Conservation (phyloP, 2,113 vertebrate genomes). For the Megalops atlanticus region DNA sequence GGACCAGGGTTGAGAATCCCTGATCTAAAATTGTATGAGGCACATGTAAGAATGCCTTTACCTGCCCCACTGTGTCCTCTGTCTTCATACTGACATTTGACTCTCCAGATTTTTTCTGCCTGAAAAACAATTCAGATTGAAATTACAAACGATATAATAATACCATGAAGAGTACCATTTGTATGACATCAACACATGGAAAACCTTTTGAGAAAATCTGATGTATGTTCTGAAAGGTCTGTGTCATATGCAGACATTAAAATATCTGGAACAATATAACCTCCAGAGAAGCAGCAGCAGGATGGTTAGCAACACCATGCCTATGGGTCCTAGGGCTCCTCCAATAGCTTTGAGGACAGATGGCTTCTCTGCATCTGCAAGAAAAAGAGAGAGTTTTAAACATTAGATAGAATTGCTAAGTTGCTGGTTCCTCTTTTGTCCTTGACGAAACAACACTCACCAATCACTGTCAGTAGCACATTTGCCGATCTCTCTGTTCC, state of each 20-base stretch:
- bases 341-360: background rate
- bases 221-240: no score
- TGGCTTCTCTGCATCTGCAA: background rate
- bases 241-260: background rate
- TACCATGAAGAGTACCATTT: no score
- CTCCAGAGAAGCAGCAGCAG: background rate
- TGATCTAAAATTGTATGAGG: no score
- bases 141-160: no score
- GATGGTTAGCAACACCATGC: background rate
- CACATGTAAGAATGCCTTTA: background rate
- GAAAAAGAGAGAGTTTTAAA: no score
- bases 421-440: background rate
- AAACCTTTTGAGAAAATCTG: background rate
- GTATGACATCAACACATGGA: no score
- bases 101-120: constrained; percentile 14
- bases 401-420: background rate
- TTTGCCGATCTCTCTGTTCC: constrained; percentile 12
- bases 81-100: background rate
- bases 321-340: constrained; percentile 18
- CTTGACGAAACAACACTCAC: constrained; percentile 1
- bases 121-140: no score
- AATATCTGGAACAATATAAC: constrained; percentile 15
- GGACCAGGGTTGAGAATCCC: no score
- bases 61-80: background rate
- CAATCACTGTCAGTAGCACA: background rate